Evolutionary conservation across 2,797 vertebrate genomes (phyloP).

Genomic region (Melopsittacus undulatus): DNA sequence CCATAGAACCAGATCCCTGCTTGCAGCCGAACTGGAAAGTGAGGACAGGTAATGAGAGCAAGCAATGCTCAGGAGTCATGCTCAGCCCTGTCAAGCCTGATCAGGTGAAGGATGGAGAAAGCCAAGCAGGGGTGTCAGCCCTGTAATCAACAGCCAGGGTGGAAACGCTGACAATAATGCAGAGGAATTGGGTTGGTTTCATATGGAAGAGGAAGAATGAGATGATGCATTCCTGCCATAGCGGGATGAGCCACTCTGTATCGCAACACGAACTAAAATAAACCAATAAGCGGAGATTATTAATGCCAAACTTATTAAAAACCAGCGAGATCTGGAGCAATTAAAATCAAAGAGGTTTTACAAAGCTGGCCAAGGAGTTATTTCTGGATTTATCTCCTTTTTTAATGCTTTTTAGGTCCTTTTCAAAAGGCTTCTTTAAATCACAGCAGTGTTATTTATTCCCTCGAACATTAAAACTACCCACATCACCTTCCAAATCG

Average conservation of each 20-base stretch:
- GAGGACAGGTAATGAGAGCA: not conserved
- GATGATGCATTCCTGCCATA: not conserved
- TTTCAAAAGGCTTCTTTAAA: not conserved
- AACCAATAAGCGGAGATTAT: not conserved
- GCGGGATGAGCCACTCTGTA: not conserved
- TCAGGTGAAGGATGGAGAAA: not conserved
- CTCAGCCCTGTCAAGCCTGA: accelerated
- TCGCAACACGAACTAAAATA: not conserved
- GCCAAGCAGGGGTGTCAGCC: not conserved
- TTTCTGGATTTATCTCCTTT: not conserved
- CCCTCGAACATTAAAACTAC: not conserved
- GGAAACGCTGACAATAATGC: not conserved
- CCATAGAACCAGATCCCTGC: accelerated
- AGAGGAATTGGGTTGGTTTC: not conserved
- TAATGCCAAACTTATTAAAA: not conserved
- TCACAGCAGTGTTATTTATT: not conserved
- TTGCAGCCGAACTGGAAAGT: not conserved
- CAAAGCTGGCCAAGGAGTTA: not conserved
- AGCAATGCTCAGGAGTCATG: accelerated
- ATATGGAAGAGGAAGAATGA: not conserved
- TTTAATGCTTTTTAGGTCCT: not conserved
- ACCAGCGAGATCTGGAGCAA: not conserved
- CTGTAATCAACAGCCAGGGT: not conserved
- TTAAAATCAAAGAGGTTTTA: not conserved
- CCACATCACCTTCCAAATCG: accelerated